Evolutionary conservation across 2,888 invertebrate species (phyloP).

Genomic region (Hemaris fuciformis): DNA sequence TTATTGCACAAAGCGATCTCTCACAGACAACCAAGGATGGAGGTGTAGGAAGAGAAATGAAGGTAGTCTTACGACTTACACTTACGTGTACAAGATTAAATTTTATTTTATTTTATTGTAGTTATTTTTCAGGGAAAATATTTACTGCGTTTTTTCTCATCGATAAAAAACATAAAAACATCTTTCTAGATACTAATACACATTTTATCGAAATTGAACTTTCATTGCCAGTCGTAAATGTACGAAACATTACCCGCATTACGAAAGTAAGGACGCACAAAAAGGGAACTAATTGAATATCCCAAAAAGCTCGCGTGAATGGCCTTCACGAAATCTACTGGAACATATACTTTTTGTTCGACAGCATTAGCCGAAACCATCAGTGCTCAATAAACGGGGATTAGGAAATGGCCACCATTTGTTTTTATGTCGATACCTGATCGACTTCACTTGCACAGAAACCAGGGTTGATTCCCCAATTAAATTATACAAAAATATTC

Average conservation of each 20-base stretch:
- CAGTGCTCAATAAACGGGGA: conserved; percentile 4
- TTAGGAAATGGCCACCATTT: conserved; percentile 12
- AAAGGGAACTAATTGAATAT: conserved; percentile 15
- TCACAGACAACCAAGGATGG: too few relatives aligned
- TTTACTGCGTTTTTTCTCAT: too few relatives aligned
- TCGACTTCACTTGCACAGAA: not conserved
- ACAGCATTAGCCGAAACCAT: conserved; percentile 6
- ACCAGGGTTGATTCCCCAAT: not conserved
- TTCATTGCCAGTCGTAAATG: conserved; percentile 16
- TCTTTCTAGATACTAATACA: not conserved
- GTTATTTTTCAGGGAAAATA: too few relatives aligned
- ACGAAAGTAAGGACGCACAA: conserved; percentile 12
- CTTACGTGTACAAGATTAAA: too few relatives aligned
- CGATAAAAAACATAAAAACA: not conserved
- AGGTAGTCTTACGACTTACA: too few relatives aligned
- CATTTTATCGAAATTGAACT: conserved; percentile 16
- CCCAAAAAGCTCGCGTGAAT: conserved; percentile 9
- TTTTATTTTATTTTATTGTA: too few relatives aligned
- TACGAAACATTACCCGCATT: conserved; percentile 12
- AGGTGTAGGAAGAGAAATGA: too few relatives aligned
- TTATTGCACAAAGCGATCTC: too few relatives aligned
- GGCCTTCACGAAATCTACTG: not conserved
- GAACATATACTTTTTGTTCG: conserved; percentile 11
- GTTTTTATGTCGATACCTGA: not conserved
- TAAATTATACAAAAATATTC: not conserved